A percentile compares a stretch with the other conserved stretches of the same genome.
These are phyloP conservation scores for Rhingia rostrata DNA, from an alignment of 2,888 invertebrate genomes.

Conservation along the genomic window DNA sequence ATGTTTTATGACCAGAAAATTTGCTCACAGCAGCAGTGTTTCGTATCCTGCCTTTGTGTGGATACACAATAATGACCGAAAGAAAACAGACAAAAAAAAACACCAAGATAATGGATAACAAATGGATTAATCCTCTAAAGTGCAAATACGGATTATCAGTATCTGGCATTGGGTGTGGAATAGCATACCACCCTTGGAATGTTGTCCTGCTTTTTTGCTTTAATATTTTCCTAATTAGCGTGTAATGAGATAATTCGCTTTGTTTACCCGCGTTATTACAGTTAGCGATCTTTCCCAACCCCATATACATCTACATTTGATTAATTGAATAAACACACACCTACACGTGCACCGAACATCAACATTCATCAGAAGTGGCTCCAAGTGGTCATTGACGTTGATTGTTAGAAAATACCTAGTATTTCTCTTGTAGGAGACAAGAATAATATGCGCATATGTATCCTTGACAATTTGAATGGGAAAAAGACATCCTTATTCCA, in stretches of 20 bases:
- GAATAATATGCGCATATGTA: constrained; percentile 1
- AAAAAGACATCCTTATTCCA: constrained; percentile 14
- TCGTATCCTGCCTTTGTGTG: constrained; percentile 1
- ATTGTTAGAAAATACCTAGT: background rate
- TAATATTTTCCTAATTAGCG: constrained; percentile 20
- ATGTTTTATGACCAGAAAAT: constrained; percentile 22
- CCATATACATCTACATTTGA: background rate
- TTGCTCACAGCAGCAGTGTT: constrained; percentile 10
- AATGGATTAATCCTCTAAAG: constrained; percentile 12
- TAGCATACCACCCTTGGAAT: background rate
- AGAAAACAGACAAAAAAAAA: background rate
- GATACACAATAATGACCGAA: background rate
- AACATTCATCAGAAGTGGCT: constrained; percentile 2
- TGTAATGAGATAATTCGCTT: constrained; percentile 29
- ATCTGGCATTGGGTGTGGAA: background rate
- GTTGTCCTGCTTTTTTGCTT: background rate
- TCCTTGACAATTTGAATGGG: constrained; percentile 27
- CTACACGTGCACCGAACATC: too few relatives aligned
- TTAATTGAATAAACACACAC: constrained; percentile 24
- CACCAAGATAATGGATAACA: too few relatives aligned
- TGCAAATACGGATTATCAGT: constrained; percentile 16
- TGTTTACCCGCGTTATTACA: background rate
- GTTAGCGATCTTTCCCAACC: background rate
- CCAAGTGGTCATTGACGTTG: constrained; percentile 6
- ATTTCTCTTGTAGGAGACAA: background rate